Base-by-base conservation (phyloP, 2,888 invertebrate species). In the Clanis bilineata region DNA sequence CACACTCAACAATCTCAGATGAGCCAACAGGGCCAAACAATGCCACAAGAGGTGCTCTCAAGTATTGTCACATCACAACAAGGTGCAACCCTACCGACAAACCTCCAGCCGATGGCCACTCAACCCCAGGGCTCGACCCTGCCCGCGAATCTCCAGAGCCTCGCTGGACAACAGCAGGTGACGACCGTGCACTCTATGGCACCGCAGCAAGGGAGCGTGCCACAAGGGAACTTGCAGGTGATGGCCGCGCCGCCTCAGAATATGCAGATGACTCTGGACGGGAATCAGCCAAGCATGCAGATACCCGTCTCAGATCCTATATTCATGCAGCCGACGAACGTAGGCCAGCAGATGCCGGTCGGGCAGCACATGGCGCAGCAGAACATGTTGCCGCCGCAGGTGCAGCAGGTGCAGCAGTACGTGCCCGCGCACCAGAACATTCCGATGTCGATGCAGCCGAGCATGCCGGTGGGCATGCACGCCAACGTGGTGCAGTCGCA, bases 121-220 rank as follows among this genome's bases (percentile, higher is more conserved):
- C 91, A 89, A 70, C 90, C 90, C 25, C 94, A 94, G 68, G 94
- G 94, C n/a, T 85, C 94, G 0, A 94, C 94, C n/a, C 85, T 94
- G 70, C 94, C 94, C 39, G 88, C 93, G 15, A 94, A 93, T 86
- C 86, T 94, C 71, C 94, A 94, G 76, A 88, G 88, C 57, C 72
- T 92, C 60, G 87, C 86, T 62, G 85, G 85, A 51, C 93, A 90
- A 67, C 94, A 93, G 76, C 90, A 93, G 72, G 83, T 90, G 5
- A 77, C 76, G 44, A 70, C 82, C 18, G 90, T 92, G 58, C 91
- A 92, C 67, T 74, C 83, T 41, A 90, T 92, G 79, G 84, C 88
- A 63, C 83, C 88, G 3, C 93, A 93, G 66, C 92, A 93, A 71
- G 93, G 93, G 65, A 93, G 88, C 69, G 93, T 94, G 77, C 90